These are phyloP conservation scores for Tauraco erythrolophus DNA, from an alignment of 2,113 vertebrate genomes.

Conservation along the genomic window DNA sequence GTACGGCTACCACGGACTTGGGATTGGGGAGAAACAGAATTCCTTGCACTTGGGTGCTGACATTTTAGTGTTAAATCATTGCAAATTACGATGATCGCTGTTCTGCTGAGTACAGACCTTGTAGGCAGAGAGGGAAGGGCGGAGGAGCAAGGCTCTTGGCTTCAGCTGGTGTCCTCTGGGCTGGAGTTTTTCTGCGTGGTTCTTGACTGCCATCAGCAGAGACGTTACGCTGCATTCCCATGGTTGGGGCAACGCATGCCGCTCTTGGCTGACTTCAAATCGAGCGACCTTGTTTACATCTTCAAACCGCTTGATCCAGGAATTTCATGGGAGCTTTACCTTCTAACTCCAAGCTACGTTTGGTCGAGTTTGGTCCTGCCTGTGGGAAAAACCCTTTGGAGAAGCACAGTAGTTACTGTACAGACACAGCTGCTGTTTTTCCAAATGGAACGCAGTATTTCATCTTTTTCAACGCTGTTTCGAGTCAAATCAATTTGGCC, in stretches of 20 bases:
- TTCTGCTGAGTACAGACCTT: neutral
- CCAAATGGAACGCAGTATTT: constrained; percentile 58
- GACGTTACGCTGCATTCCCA: neutral
- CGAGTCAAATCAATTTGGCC: constrained; percentile 63
- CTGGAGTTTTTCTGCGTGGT: neutral
- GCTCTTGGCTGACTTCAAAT: neutral
- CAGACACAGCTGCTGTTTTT: constrained; percentile 35
- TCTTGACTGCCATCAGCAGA: neutral
- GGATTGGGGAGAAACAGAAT: neutral
- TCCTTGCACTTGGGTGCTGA: neutral
- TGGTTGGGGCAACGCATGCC: fast-evolving
- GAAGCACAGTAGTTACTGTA: neutral
- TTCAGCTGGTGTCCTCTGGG: neutral
- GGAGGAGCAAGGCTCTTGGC: neutral
- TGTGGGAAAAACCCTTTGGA: constrained; percentile 20
- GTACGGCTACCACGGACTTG: neutral
- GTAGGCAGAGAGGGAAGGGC: neutral
- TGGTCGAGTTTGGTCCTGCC: neutral
- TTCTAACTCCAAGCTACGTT: neutral
- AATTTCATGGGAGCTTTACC: neutral
- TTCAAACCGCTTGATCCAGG: neutral
- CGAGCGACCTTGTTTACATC: neutral
- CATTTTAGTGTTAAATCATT: constrained; percentile 6
- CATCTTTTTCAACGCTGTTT: constrained; percentile 45
- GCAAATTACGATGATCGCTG: neutral